Evolutionary conservation across 2,113 vertebrate species (phyloP).

Genomic region (Percopsis transmontana): DNA sequence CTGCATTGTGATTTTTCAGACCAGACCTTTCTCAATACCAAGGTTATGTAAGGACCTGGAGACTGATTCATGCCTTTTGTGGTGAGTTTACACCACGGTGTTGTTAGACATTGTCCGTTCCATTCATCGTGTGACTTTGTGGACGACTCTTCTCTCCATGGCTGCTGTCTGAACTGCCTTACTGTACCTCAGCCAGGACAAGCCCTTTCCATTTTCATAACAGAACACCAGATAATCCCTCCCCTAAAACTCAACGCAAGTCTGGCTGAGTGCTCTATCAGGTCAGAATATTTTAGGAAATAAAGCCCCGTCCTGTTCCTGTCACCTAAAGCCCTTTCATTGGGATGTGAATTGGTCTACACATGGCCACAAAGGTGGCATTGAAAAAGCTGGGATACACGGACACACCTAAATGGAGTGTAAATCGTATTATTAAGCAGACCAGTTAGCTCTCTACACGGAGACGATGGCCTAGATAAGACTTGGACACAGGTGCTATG

Average conservation of each 20-base stretch:
- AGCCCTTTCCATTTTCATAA: background rate
- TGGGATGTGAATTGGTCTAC: background rate
- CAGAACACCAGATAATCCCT: constrained; percentile 2
- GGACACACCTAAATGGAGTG: background rate
- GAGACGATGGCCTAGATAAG: constrained; percentile 5
- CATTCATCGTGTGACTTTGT: background rate
- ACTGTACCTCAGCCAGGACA: background rate
- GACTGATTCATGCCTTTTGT: background rate
- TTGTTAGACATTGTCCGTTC: constrained; percentile 4
- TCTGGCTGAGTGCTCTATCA: background rate
- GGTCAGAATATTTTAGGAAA: background rate
- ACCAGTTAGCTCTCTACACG: too few species aligned
- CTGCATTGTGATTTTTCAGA: constrained; percentile 48
- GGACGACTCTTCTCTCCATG: constrained; percentile 10
- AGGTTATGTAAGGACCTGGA: constrained; percentile 2
- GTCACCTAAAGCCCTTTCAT: background rate
- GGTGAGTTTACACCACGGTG: background rate
- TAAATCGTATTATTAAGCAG: background rate
- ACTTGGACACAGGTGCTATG: background rate
- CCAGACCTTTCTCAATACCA: constrained; percentile 33
- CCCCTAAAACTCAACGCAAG: background rate
- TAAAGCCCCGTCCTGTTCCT: background rate
- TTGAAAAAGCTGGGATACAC: background rate
- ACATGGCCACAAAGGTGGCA: background rate
- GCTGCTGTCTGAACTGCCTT: background rate